Conservation (phyloP, 2,888 invertebrate species). For the Morpho helenor region DNA sequence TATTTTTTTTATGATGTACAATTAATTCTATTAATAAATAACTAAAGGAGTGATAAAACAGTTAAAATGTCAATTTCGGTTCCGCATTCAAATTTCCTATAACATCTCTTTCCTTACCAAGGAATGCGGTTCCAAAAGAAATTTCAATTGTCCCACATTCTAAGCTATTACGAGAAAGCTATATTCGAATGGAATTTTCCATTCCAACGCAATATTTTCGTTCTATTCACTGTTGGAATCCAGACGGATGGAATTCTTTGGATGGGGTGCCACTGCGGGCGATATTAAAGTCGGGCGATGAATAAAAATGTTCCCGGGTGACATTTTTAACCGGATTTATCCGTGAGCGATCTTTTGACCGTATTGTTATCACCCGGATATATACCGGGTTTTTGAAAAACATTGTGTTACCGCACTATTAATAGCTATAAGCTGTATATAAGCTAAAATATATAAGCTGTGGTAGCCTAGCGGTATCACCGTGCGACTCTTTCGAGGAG, state of each 20-base stretch:
- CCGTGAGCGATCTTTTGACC: background rate
- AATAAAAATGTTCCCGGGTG: conserved; percentile 17
- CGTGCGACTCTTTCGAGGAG: too few species aligned
- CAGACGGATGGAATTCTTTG: conserved; percentile 22
- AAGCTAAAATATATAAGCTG: too few species aligned
- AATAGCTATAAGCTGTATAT: too few species aligned
- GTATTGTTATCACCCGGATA: too few species aligned
- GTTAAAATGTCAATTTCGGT: too few species aligned
- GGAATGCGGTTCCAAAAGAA: conserved; percentile 6
- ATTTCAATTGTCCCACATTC: conserved; percentile 10
- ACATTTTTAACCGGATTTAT: conserved; percentile 11
- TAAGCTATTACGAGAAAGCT: conserved; percentile 9
- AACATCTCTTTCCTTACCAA: background rate
- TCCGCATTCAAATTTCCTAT: too few species aligned
- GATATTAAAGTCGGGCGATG: conserved; percentile 23
- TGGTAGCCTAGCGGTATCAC: too few species aligned
- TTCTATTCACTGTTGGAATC: conserved; percentile 27
- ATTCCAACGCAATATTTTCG: conserved; percentile 27
- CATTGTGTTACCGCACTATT: too few species aligned
- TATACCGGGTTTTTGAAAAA: too few species aligned
- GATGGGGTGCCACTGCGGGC: conserved; percentile 16
- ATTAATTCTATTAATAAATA: too few species aligned
- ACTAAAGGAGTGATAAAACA: too few species aligned
- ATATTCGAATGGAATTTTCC: conserved; percentile 21
- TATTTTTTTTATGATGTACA: too few species aligned